Percentiles rank a stretch among this genome's conserved stretches.
These are phyloP conservation scores for Phenganax marumi DNA, from an alignment of 92 coral and sea anemone species.

Conservation along the genomic window DNA sequence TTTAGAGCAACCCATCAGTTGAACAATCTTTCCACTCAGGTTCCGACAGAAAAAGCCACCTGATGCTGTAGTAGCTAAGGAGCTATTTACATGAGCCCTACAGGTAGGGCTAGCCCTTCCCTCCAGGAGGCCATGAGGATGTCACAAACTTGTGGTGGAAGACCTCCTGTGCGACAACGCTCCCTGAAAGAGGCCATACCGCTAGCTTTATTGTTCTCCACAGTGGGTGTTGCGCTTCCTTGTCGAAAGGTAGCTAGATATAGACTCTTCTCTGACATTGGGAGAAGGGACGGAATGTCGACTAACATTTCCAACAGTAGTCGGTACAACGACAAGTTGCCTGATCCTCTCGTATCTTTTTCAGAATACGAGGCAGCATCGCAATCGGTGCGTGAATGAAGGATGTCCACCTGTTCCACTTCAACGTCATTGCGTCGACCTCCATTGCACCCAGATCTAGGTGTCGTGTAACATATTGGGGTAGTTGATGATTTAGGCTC, in stretches of 20 bases:
- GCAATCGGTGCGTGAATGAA: slow-evolving; percentile 13
- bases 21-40: slow-evolving; percentile 25
- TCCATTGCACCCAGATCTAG: slow-evolving; percentile 13
- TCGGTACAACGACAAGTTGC: slow-evolving; percentile 58
- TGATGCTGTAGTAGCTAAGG: slow-evolving; percentile 22
- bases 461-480: slow-evolving; percentile 5
- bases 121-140: slow-evolving; percentile 12
- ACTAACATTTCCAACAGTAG: slow-evolving; percentile 47
- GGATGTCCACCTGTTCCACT: slow-evolving; percentile 24
- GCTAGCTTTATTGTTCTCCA: too few relatives aligned
- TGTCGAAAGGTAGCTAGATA: slow-evolving; percentile 8
- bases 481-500: slow-evolving; percentile 20
- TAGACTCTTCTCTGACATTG: slow-evolving; percentile 10
- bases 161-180: background rate
- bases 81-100: too few relatives aligned
- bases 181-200: background rate
- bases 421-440: slow-evolving; percentile 28
- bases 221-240: too few relatives aligned
- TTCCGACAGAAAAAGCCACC: slow-evolving; percentile 33
- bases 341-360: slow-evolving; percentile 51
- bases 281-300: slow-evolving; percentile 40
- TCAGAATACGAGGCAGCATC: slow-evolving; percentile 47
- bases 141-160: slow-evolving; percentile 7
- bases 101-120: too few relatives aligned
- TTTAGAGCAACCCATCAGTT: background rate